Evolutionary conservation across 2,888 invertebrate genomes (phyloP).

Genomic region (Pogonocherus hispidulus): DNA sequence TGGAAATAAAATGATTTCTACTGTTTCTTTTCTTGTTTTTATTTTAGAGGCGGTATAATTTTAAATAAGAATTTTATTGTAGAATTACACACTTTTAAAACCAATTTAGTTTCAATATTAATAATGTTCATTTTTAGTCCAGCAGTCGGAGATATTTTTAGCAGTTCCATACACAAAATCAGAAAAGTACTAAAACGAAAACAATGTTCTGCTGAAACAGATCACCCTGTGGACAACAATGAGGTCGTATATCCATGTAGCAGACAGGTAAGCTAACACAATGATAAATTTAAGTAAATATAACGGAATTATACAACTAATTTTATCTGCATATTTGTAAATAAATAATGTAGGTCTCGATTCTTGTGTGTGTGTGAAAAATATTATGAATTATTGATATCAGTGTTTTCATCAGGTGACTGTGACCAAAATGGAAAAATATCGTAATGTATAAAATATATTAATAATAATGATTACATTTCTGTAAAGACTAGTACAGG

Average conservation of each 20-base stretch:
- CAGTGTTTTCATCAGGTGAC: too few relatives aligned
- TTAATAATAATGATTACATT: too few relatives aligned
- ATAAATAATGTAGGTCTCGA: too few relatives aligned
- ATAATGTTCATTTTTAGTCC: not conserved
- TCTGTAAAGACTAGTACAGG: too few relatives aligned
- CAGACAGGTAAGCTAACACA: slow-evolving; percentile 2
- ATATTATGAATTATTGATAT: too few relatives aligned
- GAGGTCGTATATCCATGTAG: not conserved
- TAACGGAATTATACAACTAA: not conserved
- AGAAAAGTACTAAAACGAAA: not conserved
- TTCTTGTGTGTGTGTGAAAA: too few relatives aligned
- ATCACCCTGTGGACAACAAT: not conserved
- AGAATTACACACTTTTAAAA: too few relatives aligned
- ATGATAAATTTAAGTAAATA: not conserved
- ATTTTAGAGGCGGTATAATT: too few relatives aligned
- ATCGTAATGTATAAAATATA: not conserved
- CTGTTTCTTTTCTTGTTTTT: too few relatives aligned
- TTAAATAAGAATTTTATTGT: too few relatives aligned
- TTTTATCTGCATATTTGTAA: not conserved
- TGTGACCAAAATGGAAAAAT: slow-evolving; percentile 1
- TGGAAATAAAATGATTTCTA: too few relatives aligned
- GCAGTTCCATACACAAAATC: not conserved
- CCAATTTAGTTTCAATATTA: too few relatives aligned
- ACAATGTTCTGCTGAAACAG: not conserved
- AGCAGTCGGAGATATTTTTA: not conserved